Conservation (phyloP, 37 sponge, comb jelly and placozoan genomes). For the Crambe crambe region DNA sequence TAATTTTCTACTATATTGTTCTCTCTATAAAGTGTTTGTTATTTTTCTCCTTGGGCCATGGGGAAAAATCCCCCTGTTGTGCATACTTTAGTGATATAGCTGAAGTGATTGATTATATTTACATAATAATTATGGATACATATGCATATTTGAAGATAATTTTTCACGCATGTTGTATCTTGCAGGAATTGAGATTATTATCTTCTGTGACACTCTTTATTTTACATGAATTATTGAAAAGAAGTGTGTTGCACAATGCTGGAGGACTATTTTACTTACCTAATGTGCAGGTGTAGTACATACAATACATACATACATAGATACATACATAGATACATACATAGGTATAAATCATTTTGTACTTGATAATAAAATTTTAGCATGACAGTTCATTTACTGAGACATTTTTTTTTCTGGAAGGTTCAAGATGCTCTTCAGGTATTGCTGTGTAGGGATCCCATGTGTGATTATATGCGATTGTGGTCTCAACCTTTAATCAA, state of each 20-base stretch:
- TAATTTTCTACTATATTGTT: too few relatives aligned
- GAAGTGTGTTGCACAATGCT: neutral
- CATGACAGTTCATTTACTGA: neutral
- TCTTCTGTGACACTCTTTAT: neutral
- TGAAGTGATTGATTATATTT: too few relatives aligned
- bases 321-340: too few relatives aligned
- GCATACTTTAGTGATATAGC: too few relatives aligned
- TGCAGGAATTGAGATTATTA: neutral
- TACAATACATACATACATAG: too few relatives aligned
- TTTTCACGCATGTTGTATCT: too few relatives aligned
- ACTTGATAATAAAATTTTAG: neutral
- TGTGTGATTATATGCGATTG: slow-evolving; percentile 20
- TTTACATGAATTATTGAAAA: neutral
- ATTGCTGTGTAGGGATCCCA: slow-evolving; percentile 7
- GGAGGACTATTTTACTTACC: slow-evolving; percentile 4
- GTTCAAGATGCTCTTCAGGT: slow-evolving; percentile 46
- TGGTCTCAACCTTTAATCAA: slow-evolving; percentile 32
- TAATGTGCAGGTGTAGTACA: slow-evolving; percentile 13
- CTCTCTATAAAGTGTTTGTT: too few relatives aligned
- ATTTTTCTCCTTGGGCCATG: too few relatives aligned
- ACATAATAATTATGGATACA: too few relatives aligned
- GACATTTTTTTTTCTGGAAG: neutral
- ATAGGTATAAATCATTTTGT: too few relatives aligned
- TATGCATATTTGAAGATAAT: too few relatives aligned
- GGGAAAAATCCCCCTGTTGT: too few relatives aligned